A percentile compares a stretch with the other conserved stretches of the same genome.
Conservation (phyloP, 2,888 invertebrate genomes). For the Leucoma salicis region DNA sequence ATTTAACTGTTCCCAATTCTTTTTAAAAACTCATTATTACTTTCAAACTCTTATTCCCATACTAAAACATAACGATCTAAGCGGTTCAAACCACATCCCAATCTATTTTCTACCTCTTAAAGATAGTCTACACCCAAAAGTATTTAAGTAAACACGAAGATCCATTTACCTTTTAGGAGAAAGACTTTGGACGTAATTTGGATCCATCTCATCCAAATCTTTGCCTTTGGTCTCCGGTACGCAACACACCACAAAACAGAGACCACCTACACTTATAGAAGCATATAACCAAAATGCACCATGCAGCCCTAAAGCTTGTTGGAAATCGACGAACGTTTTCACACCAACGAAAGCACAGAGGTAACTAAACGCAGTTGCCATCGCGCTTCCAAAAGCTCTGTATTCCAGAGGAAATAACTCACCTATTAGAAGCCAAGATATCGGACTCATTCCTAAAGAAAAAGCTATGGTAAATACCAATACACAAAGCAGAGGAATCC, state of each 20-base stretch:
- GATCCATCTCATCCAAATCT: conserved; percentile 94
- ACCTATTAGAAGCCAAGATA: conserved; percentile 92
- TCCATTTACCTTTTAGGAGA: conserved; percentile 68
- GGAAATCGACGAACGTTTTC: conserved; percentile 93
- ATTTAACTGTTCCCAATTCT: no score
- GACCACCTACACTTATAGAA: conserved; percentile 89
- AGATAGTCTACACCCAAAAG: conserved; percentile 24
- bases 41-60: no score
- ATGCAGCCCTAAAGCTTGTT: conserved; percentile 87
- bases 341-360: conserved; percentile 93
- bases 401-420: conserved; percentile 92
- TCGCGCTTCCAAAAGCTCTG: conserved; percentile 92
- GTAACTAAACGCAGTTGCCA: conserved; percentile 93
- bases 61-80: no score
- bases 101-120: conserved; percentile 12
- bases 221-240: conserved; percentile 96
- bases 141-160: conserved; percentile 29
- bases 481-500: conserved; percentile 92
- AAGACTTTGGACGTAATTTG: conserved; percentile 82
- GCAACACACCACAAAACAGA: conserved; percentile 92
- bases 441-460: conserved; percentile 93
- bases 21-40: no score
- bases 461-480: conserved; percentile 92
- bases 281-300: conserved; percentile 96
- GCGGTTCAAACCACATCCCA: neutral